Evolutionary conservation across 2,113 vertebrate species (phyloP).

Genomic region (Vidua macroura): DNA sequence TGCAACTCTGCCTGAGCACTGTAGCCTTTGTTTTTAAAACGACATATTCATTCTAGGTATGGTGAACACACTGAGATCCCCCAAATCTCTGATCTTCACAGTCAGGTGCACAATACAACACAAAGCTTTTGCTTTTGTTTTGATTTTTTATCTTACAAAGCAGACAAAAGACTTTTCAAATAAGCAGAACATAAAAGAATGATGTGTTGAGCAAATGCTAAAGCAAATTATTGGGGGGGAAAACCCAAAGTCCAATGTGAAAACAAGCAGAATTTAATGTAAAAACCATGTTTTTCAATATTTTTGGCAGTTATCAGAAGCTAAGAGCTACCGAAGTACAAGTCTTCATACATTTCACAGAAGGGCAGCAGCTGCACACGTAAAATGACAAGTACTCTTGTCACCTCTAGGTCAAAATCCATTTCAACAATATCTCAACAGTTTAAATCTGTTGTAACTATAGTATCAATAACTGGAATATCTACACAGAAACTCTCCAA

Average conservation of each 20-base stretch:
- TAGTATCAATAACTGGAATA: not conserved
- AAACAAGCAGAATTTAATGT: not conserved
- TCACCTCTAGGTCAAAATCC: constrained; percentile 57
- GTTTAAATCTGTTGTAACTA: constrained; percentile 37
- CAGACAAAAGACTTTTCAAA: not conserved
- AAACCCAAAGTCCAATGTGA: not conserved
- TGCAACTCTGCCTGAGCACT: not conserved
- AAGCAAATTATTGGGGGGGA: not conserved
- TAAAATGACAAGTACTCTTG: constrained; percentile 45
- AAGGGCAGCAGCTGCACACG: constrained; percentile 5
- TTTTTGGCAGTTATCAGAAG: not conserved
- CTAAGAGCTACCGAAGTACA: not conserved
- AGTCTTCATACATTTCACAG: not conserved
- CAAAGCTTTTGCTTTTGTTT: not conserved
- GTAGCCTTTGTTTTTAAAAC: not conserved
- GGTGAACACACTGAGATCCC: not conserved
- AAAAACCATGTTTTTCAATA: not conserved
- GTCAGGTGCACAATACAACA: not conserved
- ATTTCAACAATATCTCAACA: constrained; percentile 41
- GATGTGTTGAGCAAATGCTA: not conserved
- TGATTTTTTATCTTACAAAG: not conserved
- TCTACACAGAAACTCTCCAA: not conserved
- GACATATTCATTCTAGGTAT: not conserved
- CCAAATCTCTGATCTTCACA: not conserved
- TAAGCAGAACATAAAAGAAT: not conserved